phyloP scores from a whole-genome alignment of 2,888 invertebrate species.

The Rhodophaea formosa region DNA sequence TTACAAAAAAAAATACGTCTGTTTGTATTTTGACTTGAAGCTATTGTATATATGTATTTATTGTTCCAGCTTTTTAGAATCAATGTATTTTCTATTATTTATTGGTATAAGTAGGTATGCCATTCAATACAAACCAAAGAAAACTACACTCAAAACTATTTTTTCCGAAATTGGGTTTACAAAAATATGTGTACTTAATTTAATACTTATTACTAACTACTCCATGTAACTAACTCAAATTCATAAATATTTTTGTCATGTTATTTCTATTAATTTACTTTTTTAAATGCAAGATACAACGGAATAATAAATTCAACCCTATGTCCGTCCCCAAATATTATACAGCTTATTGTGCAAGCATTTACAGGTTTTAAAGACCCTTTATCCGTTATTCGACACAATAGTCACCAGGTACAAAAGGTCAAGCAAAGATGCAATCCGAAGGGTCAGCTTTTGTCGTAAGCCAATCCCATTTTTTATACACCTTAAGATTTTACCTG shows the following conservation, averaged over 20 bases:
- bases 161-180: too few relatives aligned
- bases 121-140: too few relatives aligned
- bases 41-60: too few relatives aligned
- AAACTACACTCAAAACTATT: too few relatives aligned
- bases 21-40: too few relatives aligned
- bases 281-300: not conserved
- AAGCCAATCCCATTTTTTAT: constrained; percentile 65
- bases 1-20: too few relatives aligned
- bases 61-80: too few relatives aligned
- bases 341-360: constrained; percentile 12
- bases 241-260: not conserved
- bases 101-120: too few relatives aligned
- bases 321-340: constrained; percentile 9
- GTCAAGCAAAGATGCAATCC: constrained; percentile 53
- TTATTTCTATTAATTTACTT: not conserved
- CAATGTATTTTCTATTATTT: too few relatives aligned
- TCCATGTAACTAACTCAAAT: too few relatives aligned
- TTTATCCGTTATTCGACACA: constrained; percentile 54
- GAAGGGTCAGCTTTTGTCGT: constrained; percentile 61
- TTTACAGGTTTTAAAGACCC: constrained; percentile 17
- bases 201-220: too few relatives aligned
- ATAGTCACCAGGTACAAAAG: constrained; percentile 46
- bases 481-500: constrained; percentile 30
- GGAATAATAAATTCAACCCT: not conserved
- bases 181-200: too few relatives aligned